phyloP scores from a whole-genome alignment of 2,888 invertebrate genomes.

The Brachyopa scutellaris region DNA sequence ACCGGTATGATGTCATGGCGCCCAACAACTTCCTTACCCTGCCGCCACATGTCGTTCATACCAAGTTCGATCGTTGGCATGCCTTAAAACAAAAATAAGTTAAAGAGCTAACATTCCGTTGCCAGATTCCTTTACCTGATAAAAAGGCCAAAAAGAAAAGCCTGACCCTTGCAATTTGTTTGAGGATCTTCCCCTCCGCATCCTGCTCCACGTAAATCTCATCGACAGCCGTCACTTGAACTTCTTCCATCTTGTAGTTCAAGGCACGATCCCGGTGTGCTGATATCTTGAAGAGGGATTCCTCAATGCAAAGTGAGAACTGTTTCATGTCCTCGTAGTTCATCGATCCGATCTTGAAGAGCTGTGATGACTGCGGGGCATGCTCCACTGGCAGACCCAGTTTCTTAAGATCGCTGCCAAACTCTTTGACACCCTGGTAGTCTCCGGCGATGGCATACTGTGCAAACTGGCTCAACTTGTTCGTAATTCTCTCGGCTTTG shows the following conservation, averaged over 20 bases:
- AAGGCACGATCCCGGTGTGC: conserved; percentile 94
- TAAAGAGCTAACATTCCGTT: too few species aligned
- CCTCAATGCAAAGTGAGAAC: conserved; percentile 95
- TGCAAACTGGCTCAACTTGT: conserved; percentile 95
- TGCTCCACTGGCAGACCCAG: conserved; percentile 98
- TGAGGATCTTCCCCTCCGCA: conserved; percentile 90
- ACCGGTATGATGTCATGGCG: conserved; percentile 99
- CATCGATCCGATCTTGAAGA: conserved; percentile 97
- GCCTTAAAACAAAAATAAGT: conserved; percentile 82
- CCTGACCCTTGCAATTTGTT: conserved; percentile 96
- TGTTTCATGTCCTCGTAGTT: conserved; percentile 94
- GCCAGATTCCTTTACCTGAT: too few species aligned
- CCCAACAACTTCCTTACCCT: conserved; percentile 99
- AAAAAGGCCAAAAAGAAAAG: conserved; percentile 98
- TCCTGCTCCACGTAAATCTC: conserved; percentile 95
- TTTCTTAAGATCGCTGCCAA: conserved; percentile 95
- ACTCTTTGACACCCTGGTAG: conserved; percentile 96
- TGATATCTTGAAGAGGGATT: conserved; percentile 92
- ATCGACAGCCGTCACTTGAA: conserved; percentile 96
- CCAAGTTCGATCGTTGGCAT: conserved; percentile 99
- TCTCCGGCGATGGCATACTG: conserved; percentile 96
- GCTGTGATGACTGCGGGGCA: conserved; percentile 96
- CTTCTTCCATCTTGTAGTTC: conserved; percentile 97
- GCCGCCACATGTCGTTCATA: conserved; percentile 97
- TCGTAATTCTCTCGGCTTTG: conserved; percentile 95